These are phyloP conservation scores for Thumatha senex DNA, from an alignment of 2,888 invertebrate species.

Conservation along the genomic window DNA sequence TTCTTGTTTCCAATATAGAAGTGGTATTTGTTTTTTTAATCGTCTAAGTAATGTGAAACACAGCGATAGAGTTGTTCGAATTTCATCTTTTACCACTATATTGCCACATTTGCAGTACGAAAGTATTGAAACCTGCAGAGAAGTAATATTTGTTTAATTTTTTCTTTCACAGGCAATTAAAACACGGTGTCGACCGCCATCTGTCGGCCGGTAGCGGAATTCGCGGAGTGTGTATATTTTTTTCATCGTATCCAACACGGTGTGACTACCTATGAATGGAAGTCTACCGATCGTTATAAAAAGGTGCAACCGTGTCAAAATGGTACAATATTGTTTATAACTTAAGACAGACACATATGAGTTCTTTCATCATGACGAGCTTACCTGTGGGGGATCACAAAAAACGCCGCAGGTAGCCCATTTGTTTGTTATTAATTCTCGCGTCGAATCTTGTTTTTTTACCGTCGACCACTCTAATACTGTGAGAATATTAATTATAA, in stretches of 20 bases:
- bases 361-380: constrained; percentile 74
- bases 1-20: constrained; percentile 79
- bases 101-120: constrained; percentile 18
- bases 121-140: constrained; percentile 19
- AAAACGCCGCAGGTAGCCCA: constrained; percentile 83
- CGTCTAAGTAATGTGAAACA: constrained; percentile 63
- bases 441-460: constrained; percentile 77
- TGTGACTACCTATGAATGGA: constrained; percentile 71
- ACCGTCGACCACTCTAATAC: constrained; percentile 78
- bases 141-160: constrained; percentile 27
- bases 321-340: constrained; percentile 76
- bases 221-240: constrained; percentile 39
- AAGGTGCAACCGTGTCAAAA: constrained; percentile 79
- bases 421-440: constrained; percentile 84
- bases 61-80: constrained; percentile 19
- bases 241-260: constrained; percentile 54
- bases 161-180: constrained; percentile 48
- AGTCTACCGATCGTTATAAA: constrained; percentile 57
- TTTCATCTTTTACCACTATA: constrained; percentile 20
- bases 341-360: constrained; percentile 77
- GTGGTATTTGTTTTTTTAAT: constrained; percentile 50
- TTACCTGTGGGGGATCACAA: constrained; percentile 80
- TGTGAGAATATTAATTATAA: constrained; percentile 84
- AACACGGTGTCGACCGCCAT: constrained; percentile 55
- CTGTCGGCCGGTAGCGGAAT: constrained; percentile 65